A percentile compares a stretch with the other conserved stretches of the same genome.
These are phyloP conservation scores for Lasiurus cinereus DNA, from an alignment of 2,113 vertebrate species.

Conservation along the genomic window DNA sequence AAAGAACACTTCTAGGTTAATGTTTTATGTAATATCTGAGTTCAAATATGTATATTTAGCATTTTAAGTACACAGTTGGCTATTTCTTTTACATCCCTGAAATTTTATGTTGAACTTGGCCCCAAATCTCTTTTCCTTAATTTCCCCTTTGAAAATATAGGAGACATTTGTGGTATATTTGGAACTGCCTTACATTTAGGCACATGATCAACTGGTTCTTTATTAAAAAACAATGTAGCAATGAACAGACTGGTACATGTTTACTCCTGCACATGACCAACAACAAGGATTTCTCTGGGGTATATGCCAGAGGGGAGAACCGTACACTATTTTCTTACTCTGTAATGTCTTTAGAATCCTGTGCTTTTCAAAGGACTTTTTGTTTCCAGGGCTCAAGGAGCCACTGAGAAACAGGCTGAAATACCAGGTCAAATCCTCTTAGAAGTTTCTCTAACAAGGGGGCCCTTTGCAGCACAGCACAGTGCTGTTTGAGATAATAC, in stretches of 20 bases:
- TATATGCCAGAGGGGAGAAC: background rate
- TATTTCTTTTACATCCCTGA: background rate
- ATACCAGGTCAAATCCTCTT: background rate
- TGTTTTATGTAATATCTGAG: background rate
- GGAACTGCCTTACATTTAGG: background rate
- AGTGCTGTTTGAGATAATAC: background rate
- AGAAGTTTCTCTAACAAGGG: background rate
- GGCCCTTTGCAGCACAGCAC: background rate
- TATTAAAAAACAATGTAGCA: background rate
- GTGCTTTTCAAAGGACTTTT: background rate
- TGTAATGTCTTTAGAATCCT: conserved; percentile 24
- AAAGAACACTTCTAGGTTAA: background rate
- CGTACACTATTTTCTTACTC: background rate
- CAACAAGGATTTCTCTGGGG: background rate
- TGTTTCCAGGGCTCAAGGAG: background rate
- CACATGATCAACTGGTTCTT: background rate
- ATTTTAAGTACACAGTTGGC: background rate
- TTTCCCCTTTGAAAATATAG: conserved; percentile 29
- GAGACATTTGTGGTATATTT: background rate
- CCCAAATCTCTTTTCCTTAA: background rate
- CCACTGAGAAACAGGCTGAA: background rate
- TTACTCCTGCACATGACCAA: background rate
- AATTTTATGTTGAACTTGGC: background rate
- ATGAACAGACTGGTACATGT: background rate
- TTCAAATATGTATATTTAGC: background rate